Evolutionary conservation across 2,888 invertebrate species (phyloP).

Genomic region (Oconnorella tubifera): DNA sequence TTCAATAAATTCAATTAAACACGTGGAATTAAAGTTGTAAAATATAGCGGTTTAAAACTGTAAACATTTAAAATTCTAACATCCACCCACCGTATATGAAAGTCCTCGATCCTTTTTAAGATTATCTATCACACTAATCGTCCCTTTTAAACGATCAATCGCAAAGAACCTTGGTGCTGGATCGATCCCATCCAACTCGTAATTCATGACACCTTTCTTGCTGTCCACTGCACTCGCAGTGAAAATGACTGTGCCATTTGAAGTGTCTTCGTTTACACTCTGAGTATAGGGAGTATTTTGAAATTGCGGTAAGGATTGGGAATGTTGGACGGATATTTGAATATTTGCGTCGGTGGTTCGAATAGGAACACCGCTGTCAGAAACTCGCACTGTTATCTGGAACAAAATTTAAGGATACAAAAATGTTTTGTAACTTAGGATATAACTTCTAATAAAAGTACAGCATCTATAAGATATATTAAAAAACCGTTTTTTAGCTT

Average conservation of each 20-base stretch:
- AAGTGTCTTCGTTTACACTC: slow-evolving; percentile 36
- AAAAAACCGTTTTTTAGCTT: too few species aligned
- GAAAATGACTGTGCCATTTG: slow-evolving; percentile 32
- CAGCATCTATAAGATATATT: too few species aligned
- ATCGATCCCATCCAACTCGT: slow-evolving; percentile 31
- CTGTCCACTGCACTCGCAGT: slow-evolving; percentile 41
- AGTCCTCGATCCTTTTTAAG: slow-evolving; percentile 38
- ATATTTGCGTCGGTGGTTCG: slow-evolving; percentile 25
- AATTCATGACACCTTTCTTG: slow-evolving; percentile 32
- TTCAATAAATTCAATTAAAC: too few species aligned
- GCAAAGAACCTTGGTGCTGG: slow-evolving; percentile 39
- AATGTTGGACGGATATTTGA: slow-evolving; percentile 24
- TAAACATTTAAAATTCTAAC: too few species aligned
- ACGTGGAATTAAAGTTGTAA: too few species aligned
- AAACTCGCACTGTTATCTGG: slow-evolving; percentile 33
- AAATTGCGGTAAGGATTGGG: slow-evolving; percentile 34
- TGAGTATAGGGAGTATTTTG: slow-evolving; percentile 30
- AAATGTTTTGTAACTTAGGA: neutral
- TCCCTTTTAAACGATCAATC: slow-evolving; percentile 34
- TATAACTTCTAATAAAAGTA: too few species aligned
- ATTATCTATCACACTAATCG: slow-evolving; percentile 34
- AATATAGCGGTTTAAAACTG: too few species aligned
- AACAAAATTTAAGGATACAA: neutral
- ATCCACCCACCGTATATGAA: slow-evolving; percentile 40
- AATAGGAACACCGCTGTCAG: slow-evolving; percentile 32